Evolutionary conservation across 2,113 vertebrate species (phyloP).

Genomic region (Castor canadensis): DNA sequence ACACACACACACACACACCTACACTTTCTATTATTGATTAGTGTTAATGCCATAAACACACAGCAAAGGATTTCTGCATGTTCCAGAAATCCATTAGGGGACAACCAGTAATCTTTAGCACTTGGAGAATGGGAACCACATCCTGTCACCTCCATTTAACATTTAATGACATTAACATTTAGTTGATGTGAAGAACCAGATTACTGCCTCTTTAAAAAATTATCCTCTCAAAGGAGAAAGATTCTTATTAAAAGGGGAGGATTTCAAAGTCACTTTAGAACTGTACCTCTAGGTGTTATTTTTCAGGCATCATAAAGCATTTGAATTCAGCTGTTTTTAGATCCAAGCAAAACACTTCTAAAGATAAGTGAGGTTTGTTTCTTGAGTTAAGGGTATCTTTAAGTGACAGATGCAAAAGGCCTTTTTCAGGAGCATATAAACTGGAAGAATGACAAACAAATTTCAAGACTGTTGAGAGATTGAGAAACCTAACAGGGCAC

Average conservation of each 20-base stretch:
- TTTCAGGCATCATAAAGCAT: conserved; percentile 69
- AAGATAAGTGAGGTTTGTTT: conserved; percentile 57
- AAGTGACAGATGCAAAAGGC: conserved; percentile 72
- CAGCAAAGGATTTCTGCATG: background rate
- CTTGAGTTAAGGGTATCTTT: conserved; percentile 25
- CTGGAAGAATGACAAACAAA: conserved; percentile 57
- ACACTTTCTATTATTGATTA: background rate
- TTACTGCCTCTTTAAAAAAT: conserved; percentile 58
- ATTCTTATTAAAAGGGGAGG: conserved; percentile 41
- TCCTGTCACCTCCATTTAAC: background rate
- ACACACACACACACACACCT: background rate
- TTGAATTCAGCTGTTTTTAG: conserved; percentile 55
- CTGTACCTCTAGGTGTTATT: conserved; percentile 60
- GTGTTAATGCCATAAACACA: background rate
- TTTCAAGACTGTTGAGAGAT: conserved; percentile 68
- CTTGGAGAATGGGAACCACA: background rate
- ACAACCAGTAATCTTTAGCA: background rate
- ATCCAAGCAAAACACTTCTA: conserved; percentile 72
- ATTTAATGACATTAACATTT: conserved; percentile 5
- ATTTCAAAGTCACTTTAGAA: conserved; percentile 65
- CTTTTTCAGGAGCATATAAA: conserved; percentile 68
- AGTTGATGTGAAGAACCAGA: conserved; percentile 48
- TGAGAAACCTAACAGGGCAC: conserved; percentile 64
- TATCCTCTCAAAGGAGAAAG: conserved; percentile 44
- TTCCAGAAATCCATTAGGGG: background rate